Evolutionary conservation across 2,113 vertebrate species (phyloP).

Genomic region (Chaetodon trifascialis): DNA sequence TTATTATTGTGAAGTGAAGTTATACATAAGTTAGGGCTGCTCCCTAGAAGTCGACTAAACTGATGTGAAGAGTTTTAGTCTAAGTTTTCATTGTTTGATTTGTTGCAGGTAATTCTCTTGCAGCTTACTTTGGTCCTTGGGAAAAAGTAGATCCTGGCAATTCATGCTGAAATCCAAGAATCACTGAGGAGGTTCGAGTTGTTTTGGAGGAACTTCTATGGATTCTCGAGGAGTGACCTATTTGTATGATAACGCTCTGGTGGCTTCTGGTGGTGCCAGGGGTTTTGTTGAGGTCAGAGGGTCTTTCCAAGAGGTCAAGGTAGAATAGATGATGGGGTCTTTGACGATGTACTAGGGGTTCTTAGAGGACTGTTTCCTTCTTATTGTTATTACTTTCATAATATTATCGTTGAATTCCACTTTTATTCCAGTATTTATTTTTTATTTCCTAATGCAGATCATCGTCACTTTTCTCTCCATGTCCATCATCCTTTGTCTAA

Average conservation of each 20-base stretch:
- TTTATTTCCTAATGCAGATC: constrained; percentile 32
- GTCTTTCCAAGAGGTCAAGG: background rate
- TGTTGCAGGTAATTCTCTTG: too few relatives aligned
- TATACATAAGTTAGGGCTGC: too few relatives aligned
- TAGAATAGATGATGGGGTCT: too few relatives aligned
- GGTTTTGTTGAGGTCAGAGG: background rate
- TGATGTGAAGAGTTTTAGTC: too few relatives aligned
- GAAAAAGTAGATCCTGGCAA: background rate
- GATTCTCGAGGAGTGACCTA: background rate
- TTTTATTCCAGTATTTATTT: too few relatives aligned
- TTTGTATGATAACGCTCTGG: background rate
- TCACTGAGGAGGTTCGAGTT: background rate
- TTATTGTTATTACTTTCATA: background rate
- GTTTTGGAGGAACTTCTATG: background rate
- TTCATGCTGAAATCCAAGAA: background rate
- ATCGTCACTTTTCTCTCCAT: constrained; percentile 57
- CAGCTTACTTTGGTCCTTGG: background rate
- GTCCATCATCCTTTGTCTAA: constrained; percentile 61
- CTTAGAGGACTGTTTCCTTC: background rate
- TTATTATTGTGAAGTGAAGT: too few relatives aligned
- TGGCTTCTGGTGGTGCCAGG: background rate
- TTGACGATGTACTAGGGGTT: background rate
- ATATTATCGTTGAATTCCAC: background rate
- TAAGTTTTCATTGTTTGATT: too few relatives aligned
- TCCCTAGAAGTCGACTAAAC: too few relatives aligned